Conservation (phyloP, 2,113 vertebrate genomes). For the Sander vitreus region DNA sequence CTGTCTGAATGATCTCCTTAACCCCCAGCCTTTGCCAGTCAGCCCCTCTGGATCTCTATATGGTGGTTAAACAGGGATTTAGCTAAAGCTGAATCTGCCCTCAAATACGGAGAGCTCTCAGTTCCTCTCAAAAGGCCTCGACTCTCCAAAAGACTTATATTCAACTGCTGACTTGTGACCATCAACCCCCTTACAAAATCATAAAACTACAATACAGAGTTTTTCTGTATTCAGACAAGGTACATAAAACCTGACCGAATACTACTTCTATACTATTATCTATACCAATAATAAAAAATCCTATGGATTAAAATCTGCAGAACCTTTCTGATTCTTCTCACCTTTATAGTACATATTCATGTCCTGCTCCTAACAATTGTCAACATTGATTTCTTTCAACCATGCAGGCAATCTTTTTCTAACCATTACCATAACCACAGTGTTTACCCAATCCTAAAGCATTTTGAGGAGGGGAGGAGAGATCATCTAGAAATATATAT, state of each 20-base stretch:
- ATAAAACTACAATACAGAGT: slow-evolving; percentile 38
- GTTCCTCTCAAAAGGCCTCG: slow-evolving; percentile 34
- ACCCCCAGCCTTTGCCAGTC: slow-evolving; percentile 58
- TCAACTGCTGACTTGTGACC: slow-evolving; percentile 65
- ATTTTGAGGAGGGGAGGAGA: background rate
- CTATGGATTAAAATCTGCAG: background rate
- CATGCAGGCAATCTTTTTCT: no score
- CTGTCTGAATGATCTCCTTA: slow-evolving; percentile 70
- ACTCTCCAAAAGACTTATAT: slow-evolving; percentile 61
- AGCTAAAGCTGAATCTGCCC: slow-evolving; percentile 54
- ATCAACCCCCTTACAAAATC: slow-evolving; percentile 40
- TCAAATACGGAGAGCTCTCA: slow-evolving; percentile 56
- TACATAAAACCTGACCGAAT: background rate
- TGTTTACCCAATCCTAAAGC: background rate
- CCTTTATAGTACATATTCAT: background rate
- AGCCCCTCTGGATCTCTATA: slow-evolving; percentile 58
- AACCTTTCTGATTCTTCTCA: background rate
- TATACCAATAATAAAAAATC: background rate
- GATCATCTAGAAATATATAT: background rate
- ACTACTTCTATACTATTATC: background rate
- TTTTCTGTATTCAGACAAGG: slow-evolving; percentile 9
- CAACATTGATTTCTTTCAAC: background rate
- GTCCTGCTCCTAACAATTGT: background rate
- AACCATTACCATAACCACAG: background rate
- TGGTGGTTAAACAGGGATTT: slow-evolving; percentile 74